phyloP scores from a whole-genome alignment of 2,113 vertebrate genomes.

The Rallus limicola region DNA sequence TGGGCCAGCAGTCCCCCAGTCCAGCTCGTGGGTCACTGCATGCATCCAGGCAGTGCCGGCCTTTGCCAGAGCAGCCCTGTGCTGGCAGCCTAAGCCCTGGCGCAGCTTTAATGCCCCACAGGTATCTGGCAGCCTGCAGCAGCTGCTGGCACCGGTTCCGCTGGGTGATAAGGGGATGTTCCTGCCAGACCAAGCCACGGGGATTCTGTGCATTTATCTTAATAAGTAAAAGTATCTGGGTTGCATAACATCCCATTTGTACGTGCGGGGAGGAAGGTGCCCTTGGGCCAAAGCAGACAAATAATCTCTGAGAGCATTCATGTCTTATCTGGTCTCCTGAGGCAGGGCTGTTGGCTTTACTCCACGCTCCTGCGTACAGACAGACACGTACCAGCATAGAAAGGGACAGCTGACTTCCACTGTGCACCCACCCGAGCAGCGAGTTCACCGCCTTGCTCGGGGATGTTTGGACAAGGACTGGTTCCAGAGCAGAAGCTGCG shows the following conservation, averaged over 20 bases:
- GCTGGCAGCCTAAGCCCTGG: not conserved
- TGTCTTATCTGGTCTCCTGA: conserved; percentile 20
- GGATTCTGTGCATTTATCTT: conserved; percentile 11
- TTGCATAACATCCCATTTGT: conserved; percentile 1
- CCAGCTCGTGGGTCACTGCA: not conserved
- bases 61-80: not conserved
- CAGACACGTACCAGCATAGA: not conserved
- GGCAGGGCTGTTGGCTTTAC: not conserved
- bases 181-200: not conserved
- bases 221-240: not conserved
- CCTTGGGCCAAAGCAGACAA: conserved; percentile 1
- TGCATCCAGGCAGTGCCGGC: not conserved
- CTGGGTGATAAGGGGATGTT: not conserved
- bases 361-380: not conserved
- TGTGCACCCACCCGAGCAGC: rapidly evolving
- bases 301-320: not conserved
- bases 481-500: not conserved
- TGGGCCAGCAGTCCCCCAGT: not conserved
- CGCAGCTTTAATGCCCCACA: not conserved
- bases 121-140: not conserved
- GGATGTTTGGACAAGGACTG: not conserved
- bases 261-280: conserved; percentile 34
- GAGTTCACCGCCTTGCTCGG: rapidly evolving
- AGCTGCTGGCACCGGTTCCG: not conserved
- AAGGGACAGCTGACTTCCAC: not conserved